Evolutionary conservation across 53 echinoderm and acorn worm species (phyloP), one percentile per base, ranked within the genome.

Genomic region (Glandiceps talaboti): DNA sequence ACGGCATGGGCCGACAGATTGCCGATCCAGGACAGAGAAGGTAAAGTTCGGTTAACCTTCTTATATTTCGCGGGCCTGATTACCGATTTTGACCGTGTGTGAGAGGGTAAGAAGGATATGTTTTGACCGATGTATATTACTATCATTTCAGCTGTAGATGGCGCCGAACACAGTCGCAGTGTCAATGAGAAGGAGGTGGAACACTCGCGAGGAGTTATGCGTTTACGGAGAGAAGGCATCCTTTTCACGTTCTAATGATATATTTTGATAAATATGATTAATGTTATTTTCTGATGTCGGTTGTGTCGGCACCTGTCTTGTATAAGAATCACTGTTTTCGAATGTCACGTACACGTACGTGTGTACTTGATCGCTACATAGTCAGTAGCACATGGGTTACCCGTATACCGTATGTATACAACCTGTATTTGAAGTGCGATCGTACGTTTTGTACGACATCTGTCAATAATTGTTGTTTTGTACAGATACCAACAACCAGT

Each of bases 161-260:
- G 80, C 0, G 86, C 64, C 82, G 64, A 45, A 45, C 64, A 12
- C 64, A 20, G 20, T 12, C 64, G 64, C 64, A 45, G 64, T 45
- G 6, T 12, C 64, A 20, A 20, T 20, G 64, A 45, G 6, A 45
- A 84, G 81, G 79, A 33, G 73, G 88, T 87, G 31, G 88, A 90
- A 74, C 91, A 90, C 74, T 84, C 85, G 76, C 86, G 89, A 74
- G 88, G 90, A 86, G 94, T 94, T 0, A 94, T 92, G 94, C 91
- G 89, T 81, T 91, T 94, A 85, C 89, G 90, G 79, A 92, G 87
- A 31, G 92, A 92, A 85, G 94, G 94, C 91, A 94, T 92, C 94
- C 94, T 92, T 94, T 94, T 45, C 6, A 20, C 20, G 64, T 12
- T 45, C 20, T 45, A 20, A 12, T 20, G 6, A 45, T 45, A 6